Conservation (phyloP, 2,888 invertebrate species). For the Germaria angustata region DNA sequence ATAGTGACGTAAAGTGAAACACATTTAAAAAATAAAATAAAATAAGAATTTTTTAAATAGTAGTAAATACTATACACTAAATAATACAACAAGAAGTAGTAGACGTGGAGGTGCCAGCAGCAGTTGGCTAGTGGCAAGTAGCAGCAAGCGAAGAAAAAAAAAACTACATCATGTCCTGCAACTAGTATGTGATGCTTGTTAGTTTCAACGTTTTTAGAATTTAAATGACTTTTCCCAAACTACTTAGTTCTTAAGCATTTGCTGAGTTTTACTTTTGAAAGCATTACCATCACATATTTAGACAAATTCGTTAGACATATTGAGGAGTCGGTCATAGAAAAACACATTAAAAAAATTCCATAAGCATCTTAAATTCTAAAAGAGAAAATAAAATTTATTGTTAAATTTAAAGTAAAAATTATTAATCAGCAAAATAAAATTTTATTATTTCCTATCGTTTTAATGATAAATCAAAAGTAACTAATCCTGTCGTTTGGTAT, state of each 20-base stretch:
- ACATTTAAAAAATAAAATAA: not conserved
- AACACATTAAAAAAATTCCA: too few relatives aligned
- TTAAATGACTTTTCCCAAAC: slow-evolving; percentile 43
- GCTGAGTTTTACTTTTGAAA: not conserved
- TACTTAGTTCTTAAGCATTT: not conserved
- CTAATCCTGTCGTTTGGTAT: not conserved
- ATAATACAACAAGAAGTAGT: slow-evolving; percentile 11
- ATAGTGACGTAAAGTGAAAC: too few relatives aligned
- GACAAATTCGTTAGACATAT: not conserved
- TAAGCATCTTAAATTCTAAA: too few relatives aligned
- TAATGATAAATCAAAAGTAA: not conserved
- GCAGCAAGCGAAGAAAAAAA: not conserved
- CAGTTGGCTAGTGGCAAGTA: not conserved
- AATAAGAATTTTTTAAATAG: not conserved
- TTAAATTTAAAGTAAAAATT: too few relatives aligned
- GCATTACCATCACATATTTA: slow-evolving; percentile 9
- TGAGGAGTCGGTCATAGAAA: not conserved
- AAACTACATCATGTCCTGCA: slow-evolving; percentile 40
- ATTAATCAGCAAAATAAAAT: too few relatives aligned
- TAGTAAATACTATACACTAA: not conserved
- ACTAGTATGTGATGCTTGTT: slow-evolving; percentile 59
- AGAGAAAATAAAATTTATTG: too few relatives aligned
- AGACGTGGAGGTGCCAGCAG: not conserved
- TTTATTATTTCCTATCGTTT: too few relatives aligned
- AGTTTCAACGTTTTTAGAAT: slow-evolving; percentile 46